Evolutionary conservation across 2,113 vertebrate genomes (phyloP).

Genomic region (Onychostoma macrolepis): DNA sequence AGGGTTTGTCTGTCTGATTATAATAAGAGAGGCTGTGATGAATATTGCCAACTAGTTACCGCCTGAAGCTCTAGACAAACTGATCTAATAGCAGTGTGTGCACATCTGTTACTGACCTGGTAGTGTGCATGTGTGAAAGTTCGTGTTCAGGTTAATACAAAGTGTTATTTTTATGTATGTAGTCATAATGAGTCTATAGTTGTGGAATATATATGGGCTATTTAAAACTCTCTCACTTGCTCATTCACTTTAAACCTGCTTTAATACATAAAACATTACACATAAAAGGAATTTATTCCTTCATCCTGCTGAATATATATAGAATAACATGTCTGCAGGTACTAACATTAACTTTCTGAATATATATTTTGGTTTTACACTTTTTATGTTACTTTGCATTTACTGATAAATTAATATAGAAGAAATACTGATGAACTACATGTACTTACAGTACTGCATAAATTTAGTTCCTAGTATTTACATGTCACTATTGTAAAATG

Average conservation of each 20-base stretch:
- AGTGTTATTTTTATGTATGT: constrained; percentile 19
- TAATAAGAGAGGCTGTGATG: constrained; percentile 52
- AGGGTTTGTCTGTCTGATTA: constrained; percentile 41
- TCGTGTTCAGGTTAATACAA: background rate
- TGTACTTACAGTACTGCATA: background rate
- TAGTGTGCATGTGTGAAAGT: constrained; percentile 20
- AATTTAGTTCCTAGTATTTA: background rate
- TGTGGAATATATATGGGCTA: constrained; percentile 4
- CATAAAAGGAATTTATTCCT: background rate
- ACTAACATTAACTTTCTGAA: background rate
- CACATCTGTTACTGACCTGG: background rate
- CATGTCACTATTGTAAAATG: background rate
- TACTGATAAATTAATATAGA: background rate
- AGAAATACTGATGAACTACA: background rate
- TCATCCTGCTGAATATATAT: background rate
- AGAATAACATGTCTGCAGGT: background rate
- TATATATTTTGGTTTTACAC: background rate
- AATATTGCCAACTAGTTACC: constrained; percentile 35
- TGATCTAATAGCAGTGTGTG: constrained; percentile 7
- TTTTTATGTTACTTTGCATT: background rate
- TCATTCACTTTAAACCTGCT: background rate
- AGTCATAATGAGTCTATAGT: background rate
- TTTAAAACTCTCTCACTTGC: background rate
- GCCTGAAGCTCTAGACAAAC: constrained; percentile 45
- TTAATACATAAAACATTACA: background rate